Percentiles rank a stretch among this genome's conserved stretches.
Conservation (phyloP, 2,888 invertebrate species). For the Drosophila macrothrix region DNA sequence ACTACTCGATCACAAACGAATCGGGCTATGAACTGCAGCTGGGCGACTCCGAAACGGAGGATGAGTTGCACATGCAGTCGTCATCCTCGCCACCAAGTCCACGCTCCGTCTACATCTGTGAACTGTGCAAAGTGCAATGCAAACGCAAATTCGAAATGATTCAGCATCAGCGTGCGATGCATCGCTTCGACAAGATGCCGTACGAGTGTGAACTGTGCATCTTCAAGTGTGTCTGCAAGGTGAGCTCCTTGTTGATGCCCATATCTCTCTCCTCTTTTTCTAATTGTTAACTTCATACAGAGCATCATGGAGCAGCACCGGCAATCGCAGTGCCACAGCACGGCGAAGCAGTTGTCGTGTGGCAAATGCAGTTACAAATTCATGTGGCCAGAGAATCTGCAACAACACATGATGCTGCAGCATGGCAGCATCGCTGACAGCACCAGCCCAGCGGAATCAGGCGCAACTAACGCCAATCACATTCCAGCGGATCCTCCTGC, state of each 20-base stretch:
- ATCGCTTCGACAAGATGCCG: slow-evolving; percentile 86
- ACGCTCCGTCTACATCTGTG: slow-evolving; percentile 71
- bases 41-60: slow-evolving; percentile 84
- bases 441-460: not conserved
- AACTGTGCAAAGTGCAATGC: slow-evolving; percentile 79
- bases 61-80: slow-evolving; percentile 57
- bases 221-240: slow-evolving; percentile 86
- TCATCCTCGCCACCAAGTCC: not conserved
- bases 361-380: slow-evolving; percentile 82
- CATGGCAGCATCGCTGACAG: slow-evolving; percentile 64
- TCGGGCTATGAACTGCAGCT: slow-evolving; percentile 83
- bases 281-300: slow-evolving; percentile 49
- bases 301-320: slow-evolving; percentile 87
- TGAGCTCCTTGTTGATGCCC: slow-evolving; percentile 9
- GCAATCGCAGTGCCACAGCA: slow-evolving; percentile 84
- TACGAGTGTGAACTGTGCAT: slow-evolving; percentile 86
- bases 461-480: slow-evolving; percentile 7
- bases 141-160: slow-evolving; percentile 82
- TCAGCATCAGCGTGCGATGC: slow-evolving; percentile 82
- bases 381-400: slow-evolving; percentile 84
- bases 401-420: slow-evolving; percentile 70
- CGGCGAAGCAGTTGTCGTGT: slow-evolving; percentile 77
- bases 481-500: slow-evolving; percentile 9
- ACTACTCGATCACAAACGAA: slow-evolving; percentile 83
- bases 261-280: not conserved